Percentiles rank a stretch among this genome's conserved stretches.
Evolutionary conservation across 2,797 vertebrate species (phyloP).

Genomic region (Thripadectes ignobilis): DNA sequence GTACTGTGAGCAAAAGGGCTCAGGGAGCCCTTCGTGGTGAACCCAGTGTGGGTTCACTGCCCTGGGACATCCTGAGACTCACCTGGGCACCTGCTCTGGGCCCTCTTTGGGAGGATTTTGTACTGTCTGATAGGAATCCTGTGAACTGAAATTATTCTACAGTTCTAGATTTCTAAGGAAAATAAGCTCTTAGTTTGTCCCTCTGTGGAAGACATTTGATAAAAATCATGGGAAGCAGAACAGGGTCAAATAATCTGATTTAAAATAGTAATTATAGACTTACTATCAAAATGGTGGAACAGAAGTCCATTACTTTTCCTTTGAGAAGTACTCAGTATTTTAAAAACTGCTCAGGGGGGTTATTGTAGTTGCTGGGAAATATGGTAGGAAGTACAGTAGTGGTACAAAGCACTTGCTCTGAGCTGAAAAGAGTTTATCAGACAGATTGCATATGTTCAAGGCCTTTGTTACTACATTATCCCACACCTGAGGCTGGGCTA

Average conservation of each 20-base stretch:
- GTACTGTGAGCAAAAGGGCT: neutral
- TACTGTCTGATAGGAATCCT: neutral
- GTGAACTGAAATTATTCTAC: neutral
- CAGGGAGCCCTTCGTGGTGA: neutral
- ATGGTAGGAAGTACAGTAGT: neutral
- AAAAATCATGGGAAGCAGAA: neutral
- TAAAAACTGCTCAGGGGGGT: neutral
- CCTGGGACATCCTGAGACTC: neutral
- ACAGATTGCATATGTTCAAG: neutral
- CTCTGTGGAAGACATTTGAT: neutral
- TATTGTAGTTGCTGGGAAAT: neutral
- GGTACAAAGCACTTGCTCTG: neutral
- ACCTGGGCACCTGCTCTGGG: neutral
- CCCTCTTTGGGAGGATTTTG: neutral
- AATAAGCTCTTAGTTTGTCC: neutral
- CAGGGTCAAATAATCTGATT: neutral
- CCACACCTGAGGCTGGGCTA: no score
- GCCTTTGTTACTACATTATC: neutral
- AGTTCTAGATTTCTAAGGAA: neutral
- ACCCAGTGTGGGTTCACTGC: neutral
- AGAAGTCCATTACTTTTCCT: neutral
- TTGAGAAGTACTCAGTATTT: neutral
- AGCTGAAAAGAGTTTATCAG: neutral
- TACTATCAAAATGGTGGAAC: neutral
- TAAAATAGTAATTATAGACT: neutral